Conservation (phyloP, 2,797 vertebrate species). For the Gymnothorax javanicus region DNA sequence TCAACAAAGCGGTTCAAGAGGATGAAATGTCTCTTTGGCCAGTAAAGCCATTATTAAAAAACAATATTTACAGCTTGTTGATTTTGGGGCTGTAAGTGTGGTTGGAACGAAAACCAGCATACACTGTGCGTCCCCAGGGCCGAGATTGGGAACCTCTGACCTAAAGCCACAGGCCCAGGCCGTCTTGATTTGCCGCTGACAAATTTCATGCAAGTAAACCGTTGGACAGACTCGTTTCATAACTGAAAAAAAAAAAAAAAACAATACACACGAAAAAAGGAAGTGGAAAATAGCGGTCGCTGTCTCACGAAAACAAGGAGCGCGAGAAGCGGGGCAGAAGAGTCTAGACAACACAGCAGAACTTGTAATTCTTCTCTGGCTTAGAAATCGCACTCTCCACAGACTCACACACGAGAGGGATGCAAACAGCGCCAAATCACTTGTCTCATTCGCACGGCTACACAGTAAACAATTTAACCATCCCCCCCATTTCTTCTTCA, state of each 20-base stretch:
- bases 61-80: no score
- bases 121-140: no score
- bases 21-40: no score
- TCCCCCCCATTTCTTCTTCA: neutral
- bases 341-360: neutral
- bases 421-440: neutral
- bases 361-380: neutral
- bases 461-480: neutral
- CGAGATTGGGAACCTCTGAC: neutral
- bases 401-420: neutral
- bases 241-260: neutral
- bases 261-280: neutral
- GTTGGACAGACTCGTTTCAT: neutral
- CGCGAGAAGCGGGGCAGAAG: neutral
- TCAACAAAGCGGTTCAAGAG: no score
- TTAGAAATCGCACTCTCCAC: neutral
- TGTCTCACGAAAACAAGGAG: neutral
- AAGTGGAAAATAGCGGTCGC: neutral
- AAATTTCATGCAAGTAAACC: neutral
- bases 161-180: neutral
- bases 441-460: neutral
- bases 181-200: neutral
- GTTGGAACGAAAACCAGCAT: no score
- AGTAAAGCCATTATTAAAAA: no score
- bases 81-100: no score